Evolutionary conservation across 2,113 vertebrate genomes (phyloP), one percentile per base, ranked within the genome.

Genomic region (Heterocephalus glaber): DNA sequence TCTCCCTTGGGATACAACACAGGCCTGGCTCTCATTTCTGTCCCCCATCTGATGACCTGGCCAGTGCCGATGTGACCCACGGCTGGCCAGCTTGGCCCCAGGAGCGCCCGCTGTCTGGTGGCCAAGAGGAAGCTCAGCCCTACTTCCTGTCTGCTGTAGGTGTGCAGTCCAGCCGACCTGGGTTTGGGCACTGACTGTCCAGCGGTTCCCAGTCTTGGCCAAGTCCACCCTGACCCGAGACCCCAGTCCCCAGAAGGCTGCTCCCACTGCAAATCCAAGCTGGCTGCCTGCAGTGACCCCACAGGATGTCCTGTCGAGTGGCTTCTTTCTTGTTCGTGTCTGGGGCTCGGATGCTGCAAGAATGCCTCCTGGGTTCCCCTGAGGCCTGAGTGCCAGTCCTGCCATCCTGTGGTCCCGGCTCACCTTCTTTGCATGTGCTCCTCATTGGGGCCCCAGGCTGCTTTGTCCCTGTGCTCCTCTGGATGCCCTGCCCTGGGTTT

Each of bases 91-190:
- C 28, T 7, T 35, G 49, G 26, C 16, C 35, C 19, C 16, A 3
- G 7, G 9, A 24, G 16, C 35, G 2, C 3, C 44, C 2, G 0
- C 0, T 35, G 79, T 38, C 30, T 22, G 0, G 0, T 5, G 10
- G 22, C 60, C 24, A 17, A 10, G 12, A 12, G 65, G 22, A 58
- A 38, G 6, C 3, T n/a, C 26, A 49, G 52, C 1, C 0, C 7
- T 13, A 0, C 8, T 5, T 47, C 30, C 26, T 52, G 20, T 19
- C 16, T 81, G 30, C 1, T 1, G 47, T 0, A 1, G 8, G 52
- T 12, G 2, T 54, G 76, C 4, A 17, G 4, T 26, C 24, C 10
- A 10, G 19, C 7, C 56, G 38, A 54, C 30, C 79, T 35, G 47
- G 72, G 41, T n/a, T 13, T 41, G 30, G 30, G 7, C 8, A 1